Conservation (phyloP, 2,797 vertebrate species). For the Halcyon smyrnensis region DNA sequence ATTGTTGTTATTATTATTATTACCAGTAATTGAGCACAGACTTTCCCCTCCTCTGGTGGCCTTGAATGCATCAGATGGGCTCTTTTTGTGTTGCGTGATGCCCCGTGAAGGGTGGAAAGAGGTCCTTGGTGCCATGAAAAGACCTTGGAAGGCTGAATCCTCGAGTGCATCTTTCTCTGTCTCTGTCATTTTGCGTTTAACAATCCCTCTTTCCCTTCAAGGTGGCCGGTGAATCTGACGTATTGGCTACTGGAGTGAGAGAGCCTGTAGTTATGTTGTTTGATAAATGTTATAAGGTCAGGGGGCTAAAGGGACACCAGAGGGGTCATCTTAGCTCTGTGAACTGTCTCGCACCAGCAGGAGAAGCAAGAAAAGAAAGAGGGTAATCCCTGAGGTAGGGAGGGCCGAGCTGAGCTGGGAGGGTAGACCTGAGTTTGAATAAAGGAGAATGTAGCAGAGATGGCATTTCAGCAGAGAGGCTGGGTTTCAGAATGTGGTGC, state of each 20-base stretch:
- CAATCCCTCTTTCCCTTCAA: constrained; percentile 67
- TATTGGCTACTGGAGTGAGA: constrained; percentile 66
- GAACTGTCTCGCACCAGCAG: constrained; percentile 19
- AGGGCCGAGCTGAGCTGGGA: constrained; percentile 2
- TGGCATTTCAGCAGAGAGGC: neutral
- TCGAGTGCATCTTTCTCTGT: constrained; percentile 65
- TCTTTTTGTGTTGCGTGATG: neutral
- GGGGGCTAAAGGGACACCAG: constrained; percentile 35
- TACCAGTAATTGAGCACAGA: constrained; percentile 73
- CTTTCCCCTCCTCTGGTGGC: constrained; percentile 61
- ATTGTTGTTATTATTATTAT: constrained; percentile 67
- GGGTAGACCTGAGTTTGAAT: neutral
- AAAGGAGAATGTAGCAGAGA: neutral
- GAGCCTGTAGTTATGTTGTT: constrained; percentile 71
- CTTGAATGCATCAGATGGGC: constrained; percentile 20
- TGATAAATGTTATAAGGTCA: constrained; percentile 65
- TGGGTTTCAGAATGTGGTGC: neutral
- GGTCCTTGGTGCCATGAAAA: constrained; percentile 39
- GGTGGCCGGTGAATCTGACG: constrained; percentile 54
- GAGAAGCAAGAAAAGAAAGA: neutral
- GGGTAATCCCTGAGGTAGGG: neutral
- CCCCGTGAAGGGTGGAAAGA: constrained; percentile 4
- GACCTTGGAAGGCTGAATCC: constrained; percentile 58
- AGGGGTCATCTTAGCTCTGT: constrained; percentile 48
- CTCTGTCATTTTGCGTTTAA: constrained; percentile 61